Evolutionary conservation across 1,140 invertebrate genomes (phyloP), one percentile per base, ranked within the genome.

Genomic region (Drosophila nebulosa): DNA sequence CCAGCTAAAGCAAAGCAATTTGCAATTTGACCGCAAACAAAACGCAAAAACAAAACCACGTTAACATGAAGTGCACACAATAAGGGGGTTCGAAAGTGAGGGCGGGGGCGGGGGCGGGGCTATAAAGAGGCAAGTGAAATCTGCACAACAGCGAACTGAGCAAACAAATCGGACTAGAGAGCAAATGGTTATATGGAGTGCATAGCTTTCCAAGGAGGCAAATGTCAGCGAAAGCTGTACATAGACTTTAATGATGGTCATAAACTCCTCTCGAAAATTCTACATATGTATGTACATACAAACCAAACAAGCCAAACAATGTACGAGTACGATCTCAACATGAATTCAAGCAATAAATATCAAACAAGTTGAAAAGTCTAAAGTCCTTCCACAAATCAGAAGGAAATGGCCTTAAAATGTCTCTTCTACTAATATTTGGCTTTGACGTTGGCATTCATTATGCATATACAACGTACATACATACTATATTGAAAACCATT

Each of bases 1-100:
- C 39, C 39, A 66, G 46, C 60, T 35, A 58, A 69, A 53, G 69
- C 56, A 77, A 88, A 53, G 69, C 56, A 77, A 88, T 85, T 85
- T 86, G 59, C 80, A 78, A 85, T 78, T 86, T 86, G 83, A 88
- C 81, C 81, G 83, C 81, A 86, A 88, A 86, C 77, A 79, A 53
- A 53, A 53, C 71, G 65, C 79, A 73, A 74, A 62, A 30, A 53
- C 35, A 57, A 55, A 56, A 59, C 7, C 18, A 65, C 27, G 39
- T 26, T 32, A 58, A 59, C 39, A 14, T 21, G 46, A 56, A 65
- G 36, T 59, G 39, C 46, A 42, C 32, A 36, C 57, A 59, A 68
- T 30, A n/a, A n/a, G n/a, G n/a, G n/a, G n/a, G n/a, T n/a, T n/a
- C n/a, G n/a, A n/a, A n/a, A n/a, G n/a, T n/a, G n/a, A n/a, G n/a